Conservation (phyloP, 2,797 vertebrate genomes). For the Dendrocincla fuliginosa region DNA sequence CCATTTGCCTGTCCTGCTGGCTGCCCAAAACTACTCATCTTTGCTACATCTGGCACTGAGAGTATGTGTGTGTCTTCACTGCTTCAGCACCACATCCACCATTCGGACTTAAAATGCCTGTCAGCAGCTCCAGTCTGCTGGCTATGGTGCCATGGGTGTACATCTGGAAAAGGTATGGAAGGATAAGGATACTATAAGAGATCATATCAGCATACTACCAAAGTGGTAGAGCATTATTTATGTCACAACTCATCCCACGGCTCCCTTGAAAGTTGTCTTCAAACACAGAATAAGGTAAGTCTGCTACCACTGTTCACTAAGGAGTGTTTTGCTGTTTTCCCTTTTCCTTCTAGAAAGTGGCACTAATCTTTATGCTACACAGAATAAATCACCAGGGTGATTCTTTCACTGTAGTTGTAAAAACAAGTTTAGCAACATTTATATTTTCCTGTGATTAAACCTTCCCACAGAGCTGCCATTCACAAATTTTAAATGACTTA, state of each 20-base stretch:
- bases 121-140: background rate
- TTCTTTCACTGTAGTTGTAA: background rate
- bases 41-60: background rate
- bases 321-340: background rate
- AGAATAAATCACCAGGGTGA: background rate
- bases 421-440: constrained; percentile 17
- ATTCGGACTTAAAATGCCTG: background rate
- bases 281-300: background rate
- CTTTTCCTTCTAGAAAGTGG: background rate
- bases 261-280: background rate
- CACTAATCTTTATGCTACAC: background rate
- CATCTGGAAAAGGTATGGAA: background rate
- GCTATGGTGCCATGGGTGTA: rapidly evolving
- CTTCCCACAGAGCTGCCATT: constrained; percentile 11
- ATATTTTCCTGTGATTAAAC: constrained; percentile 5
- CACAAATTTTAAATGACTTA: constrained; percentile 35
- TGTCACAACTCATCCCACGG: background rate
- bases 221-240: background rate
- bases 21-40: background rate
- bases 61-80: rapidly evolving
- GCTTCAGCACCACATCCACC: background rate
- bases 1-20: background rate
- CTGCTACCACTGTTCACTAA: background rate
- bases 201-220: rapidly evolving
- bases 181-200: background rate